Base-by-base conservation (phyloP, 2,113 vertebrate genomes). In the Corythoichthys intestinalis region DNA sequence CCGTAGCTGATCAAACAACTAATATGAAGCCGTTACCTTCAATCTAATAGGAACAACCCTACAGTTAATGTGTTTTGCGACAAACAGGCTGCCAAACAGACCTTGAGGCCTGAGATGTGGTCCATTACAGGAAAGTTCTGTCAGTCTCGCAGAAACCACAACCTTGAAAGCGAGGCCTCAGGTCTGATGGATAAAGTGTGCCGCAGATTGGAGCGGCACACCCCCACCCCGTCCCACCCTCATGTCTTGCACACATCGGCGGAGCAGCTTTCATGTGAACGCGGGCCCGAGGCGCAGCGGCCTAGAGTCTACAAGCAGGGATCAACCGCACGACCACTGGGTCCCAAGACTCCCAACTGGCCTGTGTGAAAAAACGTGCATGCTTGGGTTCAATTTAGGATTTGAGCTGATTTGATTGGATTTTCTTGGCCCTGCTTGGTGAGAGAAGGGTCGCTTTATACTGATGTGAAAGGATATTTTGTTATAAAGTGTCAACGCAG, bases 131-230 rank as follows among this genome's bases (percentile, higher is more conserved):
- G 71, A 83, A 75, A 57, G 69, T 60, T 68, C 48, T 15, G 38
- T 66, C 28, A 13, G 63, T 80, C 53, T 72, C 56, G 11, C 41
- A 68, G 72, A 82, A 79, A 77, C 75, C 81, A 66, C 73, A 76
- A 44, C 49, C 38, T 60, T 60, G 41, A 17, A 54, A 70, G 39
- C 58, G 54, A 47, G 28, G 58, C 59, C 52, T 74, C 66, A 78
- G 70, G 69, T 68, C 70, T 84, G 78, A 84, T 80, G 68, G 78
- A 76, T 78, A 76, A 70, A 84, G 75, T 85, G 73, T 44, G 47
- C 69, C 12, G n/a, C 39, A 71, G 63, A 56, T 66, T 69, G 39
- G 15, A 72, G 65, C 68, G 15, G 34, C 56, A 12, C 34, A 38
- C 59, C 38, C 11, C 61, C 11, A 13, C 10, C 12, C 6, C 13